These are phyloP conservation scores for Daubentonia madagascariensis DNA, from an alignment of 2,113 vertebrate species.

Conservation along the genomic window DNA sequence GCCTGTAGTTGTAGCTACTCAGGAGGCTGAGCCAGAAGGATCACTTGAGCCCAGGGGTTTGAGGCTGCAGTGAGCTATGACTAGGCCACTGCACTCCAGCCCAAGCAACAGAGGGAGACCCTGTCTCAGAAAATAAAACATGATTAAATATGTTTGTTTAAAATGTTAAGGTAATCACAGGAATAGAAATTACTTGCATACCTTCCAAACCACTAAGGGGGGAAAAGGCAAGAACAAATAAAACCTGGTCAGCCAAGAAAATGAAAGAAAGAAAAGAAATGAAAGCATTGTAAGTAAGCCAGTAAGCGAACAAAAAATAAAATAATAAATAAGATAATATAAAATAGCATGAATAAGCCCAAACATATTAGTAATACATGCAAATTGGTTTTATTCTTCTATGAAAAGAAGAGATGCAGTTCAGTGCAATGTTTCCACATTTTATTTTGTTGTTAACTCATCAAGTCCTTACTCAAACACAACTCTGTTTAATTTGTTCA, in stretches of 20 bases:
- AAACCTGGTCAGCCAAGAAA: background rate
- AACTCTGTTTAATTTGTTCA: background rate
- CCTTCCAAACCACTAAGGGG: background rate
- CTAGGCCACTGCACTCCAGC: too few species aligned
- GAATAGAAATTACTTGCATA: background rate
- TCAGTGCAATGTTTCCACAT: background rate
- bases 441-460: background rate
- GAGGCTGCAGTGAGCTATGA: too few species aligned
- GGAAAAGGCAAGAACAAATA: background rate
- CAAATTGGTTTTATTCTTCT: background rate
- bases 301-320: background rate
- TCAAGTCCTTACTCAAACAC: background rate
- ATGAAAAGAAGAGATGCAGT: background rate
- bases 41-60: too few species aligned
- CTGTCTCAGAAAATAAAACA: too few species aligned
- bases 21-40: too few species aligned
- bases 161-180: background rate
- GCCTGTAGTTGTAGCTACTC: too few species aligned
- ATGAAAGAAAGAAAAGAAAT: background rate
- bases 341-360: background rate
- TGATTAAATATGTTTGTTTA: background rate
- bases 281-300: background rate
- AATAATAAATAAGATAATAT: background rate
- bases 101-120: too few species aligned
- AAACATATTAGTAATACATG: background rate